A percentile compares a stretch with the other conserved stretches of the same genome.
phyloP scores from a whole-genome alignment of 2,797 vertebrate genomes.

The Tinamus major region DNA sequence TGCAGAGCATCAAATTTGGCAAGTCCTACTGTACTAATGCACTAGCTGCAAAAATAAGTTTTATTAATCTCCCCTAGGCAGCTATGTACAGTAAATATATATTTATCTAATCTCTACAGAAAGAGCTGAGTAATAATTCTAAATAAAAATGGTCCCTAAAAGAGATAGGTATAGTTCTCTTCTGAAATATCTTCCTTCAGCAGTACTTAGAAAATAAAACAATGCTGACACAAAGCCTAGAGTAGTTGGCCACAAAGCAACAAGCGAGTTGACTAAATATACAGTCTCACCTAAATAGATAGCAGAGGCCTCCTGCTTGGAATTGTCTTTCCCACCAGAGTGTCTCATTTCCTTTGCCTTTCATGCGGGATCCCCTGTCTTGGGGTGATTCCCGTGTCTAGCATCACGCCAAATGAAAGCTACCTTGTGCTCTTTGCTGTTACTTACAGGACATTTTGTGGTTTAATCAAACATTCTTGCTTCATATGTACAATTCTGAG shows the following conservation, averaged over 20 bases:
- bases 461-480: neutral
- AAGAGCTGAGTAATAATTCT: neutral
- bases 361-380: neutral
- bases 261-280: neutral
- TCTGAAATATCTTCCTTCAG: constrained; percentile 21
- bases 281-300: accelerated
- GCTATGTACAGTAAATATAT: neutral
- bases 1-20: neutral
- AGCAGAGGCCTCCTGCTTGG: neutral
- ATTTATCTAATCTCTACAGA: neutral
- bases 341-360: neutral
- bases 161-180: neutral
- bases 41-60: constrained; percentile 14
- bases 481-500: accelerated
- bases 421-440: neutral
- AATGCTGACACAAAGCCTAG: neutral
- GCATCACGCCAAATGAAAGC: neutral
- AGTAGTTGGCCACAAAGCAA: neutral
- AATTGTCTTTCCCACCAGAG: neutral
- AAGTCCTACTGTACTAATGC: neutral
- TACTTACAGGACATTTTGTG: neutral
- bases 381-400: neutral
- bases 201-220: neutral
- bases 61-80: constrained; percentile 19
- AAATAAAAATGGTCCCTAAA: neutral